Evolutionary conservation across 2,113 vertebrate species (phyloP).

Genomic region (Plestiodon gilberti): DNA sequence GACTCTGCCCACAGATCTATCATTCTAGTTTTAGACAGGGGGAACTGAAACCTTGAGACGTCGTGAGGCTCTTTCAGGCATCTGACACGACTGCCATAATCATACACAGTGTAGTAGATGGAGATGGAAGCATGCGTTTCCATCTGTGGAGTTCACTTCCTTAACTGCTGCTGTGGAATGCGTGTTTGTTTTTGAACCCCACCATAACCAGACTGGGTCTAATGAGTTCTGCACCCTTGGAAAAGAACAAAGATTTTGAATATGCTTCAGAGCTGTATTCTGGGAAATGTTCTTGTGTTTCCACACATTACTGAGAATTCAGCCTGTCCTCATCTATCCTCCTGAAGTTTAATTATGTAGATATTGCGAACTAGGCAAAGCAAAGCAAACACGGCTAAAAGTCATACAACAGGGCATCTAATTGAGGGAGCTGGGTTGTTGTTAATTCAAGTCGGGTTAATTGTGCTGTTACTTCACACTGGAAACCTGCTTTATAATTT

Average conservation of each 20-base stretch:
- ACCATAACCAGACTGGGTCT: background rate
- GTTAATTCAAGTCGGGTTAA: background rate
- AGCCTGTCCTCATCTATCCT: slow-evolving; percentile 14
- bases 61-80: background rate
- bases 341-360: background rate
- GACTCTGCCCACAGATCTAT: background rate
- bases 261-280: background rate
- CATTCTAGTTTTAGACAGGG: background rate
- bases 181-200: background rate
- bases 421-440: background rate
- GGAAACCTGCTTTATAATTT: background rate
- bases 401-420: background rate
- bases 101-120: background rate
- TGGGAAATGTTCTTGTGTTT: background rate
- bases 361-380: background rate
- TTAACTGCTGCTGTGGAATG: background rate
- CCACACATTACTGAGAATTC: background rate
- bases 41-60: background rate
- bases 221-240: background rate
- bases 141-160: background rate
- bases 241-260: background rate
- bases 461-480: background rate
- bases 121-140: background rate
- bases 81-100: background rate
- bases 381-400: background rate